A percentile compares a stretch with the other conserved stretches of the same genome.
Conservation (phyloP, 2,797 vertebrate species). For the Xyrichtys novacula region DNA sequence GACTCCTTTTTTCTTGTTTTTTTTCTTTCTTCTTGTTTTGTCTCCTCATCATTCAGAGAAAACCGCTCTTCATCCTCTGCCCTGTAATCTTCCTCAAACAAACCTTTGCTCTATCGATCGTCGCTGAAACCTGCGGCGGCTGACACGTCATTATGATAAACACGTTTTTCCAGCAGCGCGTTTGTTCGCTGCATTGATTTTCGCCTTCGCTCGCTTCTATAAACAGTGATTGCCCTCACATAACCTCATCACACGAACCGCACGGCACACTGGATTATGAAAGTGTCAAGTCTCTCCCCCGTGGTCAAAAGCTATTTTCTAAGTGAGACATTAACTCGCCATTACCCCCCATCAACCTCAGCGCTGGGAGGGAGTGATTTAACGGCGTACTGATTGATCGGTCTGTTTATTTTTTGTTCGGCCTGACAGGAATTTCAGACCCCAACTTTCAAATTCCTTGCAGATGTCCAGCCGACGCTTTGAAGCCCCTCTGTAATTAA, state of each 20-base stretch:
- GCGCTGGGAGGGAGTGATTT: conserved; percentile 53
- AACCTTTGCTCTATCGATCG: conserved; percentile 13
- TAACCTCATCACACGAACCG: conserved; percentile 37
- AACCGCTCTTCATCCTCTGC: background rate
- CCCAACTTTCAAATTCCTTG: conserved; percentile 75
- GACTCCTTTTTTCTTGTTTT: conserved; percentile 24
- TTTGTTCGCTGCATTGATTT: conserved; percentile 4
- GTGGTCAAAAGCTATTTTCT: conserved; percentile 61
- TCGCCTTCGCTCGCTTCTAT: conserved; percentile 9
- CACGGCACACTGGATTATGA: conserved; percentile 49
- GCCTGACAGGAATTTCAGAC: conserved; percentile 74
- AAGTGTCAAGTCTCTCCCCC: conserved; percentile 59
- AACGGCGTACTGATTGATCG: conserved; percentile 73
- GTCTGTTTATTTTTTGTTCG: conserved; percentile 76
- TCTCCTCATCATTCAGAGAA: conserved; percentile 4
- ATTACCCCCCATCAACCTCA: conserved; percentile 67
- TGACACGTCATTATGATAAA: conserved; percentile 11
- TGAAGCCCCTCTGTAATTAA: conserved; percentile 79
- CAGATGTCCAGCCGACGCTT: conserved; percentile 75
- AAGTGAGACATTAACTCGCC: conserved; percentile 72
- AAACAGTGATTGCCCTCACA: conserved; percentile 19
- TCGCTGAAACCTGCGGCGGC: background rate
- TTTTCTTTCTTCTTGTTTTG: conserved; percentile 6
- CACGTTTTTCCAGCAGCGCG: conserved; percentile 15
- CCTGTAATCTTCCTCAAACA: conserved; percentile 17